Base-by-base conservation (phyloP, 2,797 vertebrate species). In the Chelon labrosus region DNA sequence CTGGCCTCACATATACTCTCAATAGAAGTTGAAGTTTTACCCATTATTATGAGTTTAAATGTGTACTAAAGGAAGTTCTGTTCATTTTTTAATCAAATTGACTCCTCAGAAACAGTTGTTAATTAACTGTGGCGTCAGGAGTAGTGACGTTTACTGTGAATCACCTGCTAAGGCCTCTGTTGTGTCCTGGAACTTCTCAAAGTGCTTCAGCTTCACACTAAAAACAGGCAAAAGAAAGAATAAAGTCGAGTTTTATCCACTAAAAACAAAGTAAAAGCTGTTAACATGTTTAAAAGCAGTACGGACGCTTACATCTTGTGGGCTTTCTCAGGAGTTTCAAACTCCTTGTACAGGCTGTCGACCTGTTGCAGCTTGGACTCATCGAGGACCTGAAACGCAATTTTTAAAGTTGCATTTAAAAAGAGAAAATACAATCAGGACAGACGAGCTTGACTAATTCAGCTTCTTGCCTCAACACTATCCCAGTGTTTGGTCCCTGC, bases 181-280 rank as follows among this genome's bases (percentile, higher is more conserved):
- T 44, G 97, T 99, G 79, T 99, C 98, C 83, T 97, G 97, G 85
- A 99, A 99, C 93, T 99, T 99, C 90, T 99, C 98, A 76, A 99
- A 99, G 89, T 99, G 98, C 90, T 99, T 99, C 82, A 99, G 88
- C 77, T 99, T 99, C 75, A 99, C 95, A 80, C 98, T 99, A 65
- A 60, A 4, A 35, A 17, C 10, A 42, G 47, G 75, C 50, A 52
- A 35, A 0, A 44, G 10, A 22, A 17, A 20, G 3, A 16, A 2
- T 14, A 0, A 51, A 10, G 0, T n/a, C 13, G 52, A 2, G 17
- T 10, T 13, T 16, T 10, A 25, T 17, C 0, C 2, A 19, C 7
- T 10, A 5, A 2, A 50, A 2, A 50, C 10, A 1, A 49, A n/a
- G 4, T 27, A 27, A 27, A 27, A 22, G 22, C 22, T 4, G 25